These are phyloP conservation scores for Paramuricea clavata DNA, from an alignment of 92 coral and sea anemone genomes.

Conservation along the genomic window DNA sequence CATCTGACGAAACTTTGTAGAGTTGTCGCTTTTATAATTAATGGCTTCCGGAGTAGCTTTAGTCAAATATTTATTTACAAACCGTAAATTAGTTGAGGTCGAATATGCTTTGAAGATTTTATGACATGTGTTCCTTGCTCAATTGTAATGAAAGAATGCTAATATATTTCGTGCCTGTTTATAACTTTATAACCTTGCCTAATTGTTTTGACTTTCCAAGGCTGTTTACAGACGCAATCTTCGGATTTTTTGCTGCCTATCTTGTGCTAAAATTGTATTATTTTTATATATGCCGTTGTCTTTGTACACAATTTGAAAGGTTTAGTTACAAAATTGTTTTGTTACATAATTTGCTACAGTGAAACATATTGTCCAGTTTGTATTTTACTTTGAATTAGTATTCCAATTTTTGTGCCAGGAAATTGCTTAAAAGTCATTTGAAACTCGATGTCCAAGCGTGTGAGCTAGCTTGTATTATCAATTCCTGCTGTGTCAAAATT, in stretches of 20 bases:
- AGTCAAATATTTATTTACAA: not conserved
- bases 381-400: not conserved
- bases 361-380: no score
- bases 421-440: no score
- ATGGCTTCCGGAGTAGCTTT: not conserved
- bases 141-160: no score
- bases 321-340: no score
- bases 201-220: no score
- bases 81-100: not conserved
- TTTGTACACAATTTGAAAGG: no score
- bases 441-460: not conserved
- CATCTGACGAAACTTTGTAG: not conserved
- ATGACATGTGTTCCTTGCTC: not conserved
- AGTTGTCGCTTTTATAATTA: not conserved
- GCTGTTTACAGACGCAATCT: no score
- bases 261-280: no score
- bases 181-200: not conserved
- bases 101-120: not conserved
- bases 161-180: no score
- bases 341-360: no score
- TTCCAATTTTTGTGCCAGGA: not conserved
- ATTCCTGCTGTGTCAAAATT: not conserved
- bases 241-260: no score
- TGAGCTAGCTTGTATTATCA: not conserved
- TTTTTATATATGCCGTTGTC: no score